Conservation (phyloP, 1,140 invertebrate species). For the Tribolium castaneum region DNA sequence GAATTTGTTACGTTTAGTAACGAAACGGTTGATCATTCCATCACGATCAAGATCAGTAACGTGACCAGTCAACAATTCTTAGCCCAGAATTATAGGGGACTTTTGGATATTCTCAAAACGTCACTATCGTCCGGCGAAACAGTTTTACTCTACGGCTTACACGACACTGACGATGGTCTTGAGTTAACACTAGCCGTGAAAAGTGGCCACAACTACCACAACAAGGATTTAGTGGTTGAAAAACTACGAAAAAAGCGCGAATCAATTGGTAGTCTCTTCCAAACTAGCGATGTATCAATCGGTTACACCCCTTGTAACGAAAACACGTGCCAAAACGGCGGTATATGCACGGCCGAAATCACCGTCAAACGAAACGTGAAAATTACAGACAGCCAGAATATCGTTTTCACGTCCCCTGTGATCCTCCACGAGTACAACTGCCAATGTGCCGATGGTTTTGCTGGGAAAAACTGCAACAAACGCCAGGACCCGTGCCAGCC, state of each 20-base stretch:
- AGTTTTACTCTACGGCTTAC: slow-evolving; percentile 79
- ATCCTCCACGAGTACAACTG: slow-evolving; percentile 83
- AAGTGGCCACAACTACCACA: slow-evolving; percentile 67
- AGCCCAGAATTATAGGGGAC: slow-evolving; percentile 76
- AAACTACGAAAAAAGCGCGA: slow-evolving; percentile 73
- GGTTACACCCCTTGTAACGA: slow-evolving; percentile 80
- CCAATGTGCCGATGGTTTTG: slow-evolving; percentile 82
- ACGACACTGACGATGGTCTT: slow-evolving; percentile 70
- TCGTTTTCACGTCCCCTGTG: slow-evolving; percentile 84
- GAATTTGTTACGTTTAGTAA: slow-evolving; percentile 86
- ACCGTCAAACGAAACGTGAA: slow-evolving; percentile 75
- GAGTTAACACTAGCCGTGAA: slow-evolving; percentile 78
- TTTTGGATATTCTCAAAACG: slow-evolving; percentile 77
- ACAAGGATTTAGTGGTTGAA: slow-evolving; percentile 72
- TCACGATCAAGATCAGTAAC: slow-evolving; percentile 80
- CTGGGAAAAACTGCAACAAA: slow-evolving; percentile 81
- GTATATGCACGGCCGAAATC: slow-evolving; percentile 79
- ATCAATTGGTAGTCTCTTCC: slow-evolving; percentile 72
- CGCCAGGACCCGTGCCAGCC: slow-evolving; percentile 91
- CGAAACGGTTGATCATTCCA: slow-evolving; percentile 82
- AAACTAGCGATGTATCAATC: slow-evolving; percentile 69
- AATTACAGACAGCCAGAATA: slow-evolving; percentile 79
- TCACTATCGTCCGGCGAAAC: slow-evolving; percentile 73
- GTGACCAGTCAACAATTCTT: slow-evolving; percentile 81
- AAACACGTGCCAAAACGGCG: slow-evolving; percentile 79